Conservation (phyloP, 1,140 invertebrate species). For the Drosophila funebris region DNA sequence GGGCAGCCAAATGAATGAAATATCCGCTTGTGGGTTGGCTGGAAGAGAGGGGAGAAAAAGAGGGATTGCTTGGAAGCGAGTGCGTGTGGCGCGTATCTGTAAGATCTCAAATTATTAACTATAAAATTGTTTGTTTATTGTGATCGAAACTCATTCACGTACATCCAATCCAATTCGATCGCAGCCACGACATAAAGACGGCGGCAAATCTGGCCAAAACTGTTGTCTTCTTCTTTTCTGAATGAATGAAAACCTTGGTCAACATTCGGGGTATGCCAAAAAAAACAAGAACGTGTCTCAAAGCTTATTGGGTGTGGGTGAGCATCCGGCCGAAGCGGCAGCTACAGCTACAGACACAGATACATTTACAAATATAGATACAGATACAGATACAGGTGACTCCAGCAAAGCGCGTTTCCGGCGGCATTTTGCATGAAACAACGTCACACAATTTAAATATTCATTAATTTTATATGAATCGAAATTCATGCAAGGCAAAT, state of each 20-base stretch:
- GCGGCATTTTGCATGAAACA: conserved; percentile 66
- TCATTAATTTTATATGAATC: conserved; percentile 81
- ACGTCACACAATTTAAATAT: conserved; percentile 71
- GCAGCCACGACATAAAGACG: background rate
- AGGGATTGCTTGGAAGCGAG: background rate
- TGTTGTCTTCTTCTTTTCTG: conserved; percentile 4
- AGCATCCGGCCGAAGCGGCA: conserved; percentile 59
- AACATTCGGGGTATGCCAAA: conserved; percentile 33
- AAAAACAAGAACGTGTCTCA: conserved; percentile 47
- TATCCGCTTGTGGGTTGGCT: conserved; percentile 40
- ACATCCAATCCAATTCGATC: conserved; percentile 16
- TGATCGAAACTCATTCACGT: conserved; percentile 60
- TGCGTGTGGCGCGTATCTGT: conserved; percentile 50
- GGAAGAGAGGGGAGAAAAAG: background rate
- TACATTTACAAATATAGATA: background rate
- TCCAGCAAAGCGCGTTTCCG: conserved; percentile 79
- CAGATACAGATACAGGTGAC: conserved; percentile 57
- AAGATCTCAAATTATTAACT: conserved; percentile 68
- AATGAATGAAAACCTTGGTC: conserved; percentile 37
- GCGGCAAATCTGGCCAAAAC: conserved; percentile 1
- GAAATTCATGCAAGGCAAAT: conserved; percentile 64
- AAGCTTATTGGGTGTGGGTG: conserved; percentile 39
- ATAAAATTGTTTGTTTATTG: conserved; percentile 58
- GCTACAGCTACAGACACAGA: background rate
- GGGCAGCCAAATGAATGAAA: conserved; percentile 58